Base-by-base conservation (phyloP, 2,113 vertebrate species). In the Macrotis lagotis region DNA sequence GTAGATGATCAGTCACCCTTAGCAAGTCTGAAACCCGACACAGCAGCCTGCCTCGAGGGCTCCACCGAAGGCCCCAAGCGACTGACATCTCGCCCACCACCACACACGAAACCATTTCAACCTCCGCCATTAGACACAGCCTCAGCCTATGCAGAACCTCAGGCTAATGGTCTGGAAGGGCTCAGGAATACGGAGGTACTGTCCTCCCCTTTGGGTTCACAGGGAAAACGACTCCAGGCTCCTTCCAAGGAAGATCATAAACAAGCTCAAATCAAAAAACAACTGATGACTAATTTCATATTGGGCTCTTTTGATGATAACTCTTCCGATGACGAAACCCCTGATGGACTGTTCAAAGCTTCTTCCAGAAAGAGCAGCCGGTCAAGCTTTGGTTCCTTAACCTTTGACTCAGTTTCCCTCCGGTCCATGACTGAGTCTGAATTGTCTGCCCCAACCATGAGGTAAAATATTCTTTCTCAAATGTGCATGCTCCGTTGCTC, bases 221-320 rank as follows among this genome's bases (percentile, higher is more conserved):
- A 90, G 31, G 93, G 53, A 66, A 97, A 91, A 55, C 50, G 0
- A 14, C 89, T 90, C 25, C 12, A 2, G 3, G 0, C 88, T 28
- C 59, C 28, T 2, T 97, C 96, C 89, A 96, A 10, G 47, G 96
- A 96, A n/a, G 97, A 96, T 0, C 25, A 94, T 95, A 98, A 95
- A 53, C 97, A 95, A 88, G 96, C 90, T 0, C 95, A 95, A 37
- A 92, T 98, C 95, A 97, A 93, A 91, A 96, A 90, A 51, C 96
- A 97, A 88, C 97, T 98, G 88, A 97, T 97, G 97, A 98, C 97
- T 66, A 95, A 93, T 48, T 98, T 98, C 91, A 97, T 98, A 91
- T 90, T 98, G 94, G 97, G 97, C 53, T 98, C 97, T 51, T 97
- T 97, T 0, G 97, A 98, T 0, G 97, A 98, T 88, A 95, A 94